These are phyloP conservation scores for Anoplopoma fimbria DNA, from an alignment of 2,113 vertebrate genomes.

Conservation along the genomic window DNA sequence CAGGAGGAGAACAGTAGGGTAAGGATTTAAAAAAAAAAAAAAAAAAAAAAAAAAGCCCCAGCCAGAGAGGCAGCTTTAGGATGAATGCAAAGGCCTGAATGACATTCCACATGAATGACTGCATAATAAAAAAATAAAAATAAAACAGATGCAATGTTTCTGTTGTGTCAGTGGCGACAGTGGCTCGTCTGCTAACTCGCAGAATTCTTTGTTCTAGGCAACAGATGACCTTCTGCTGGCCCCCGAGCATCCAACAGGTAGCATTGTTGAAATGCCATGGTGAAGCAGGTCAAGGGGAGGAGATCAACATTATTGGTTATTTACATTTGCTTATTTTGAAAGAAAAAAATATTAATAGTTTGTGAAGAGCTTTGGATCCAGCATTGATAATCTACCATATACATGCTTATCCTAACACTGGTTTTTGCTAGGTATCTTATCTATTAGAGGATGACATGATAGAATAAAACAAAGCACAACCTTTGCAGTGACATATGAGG, in stretches of 20 bases:
- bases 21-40: conserved; percentile 10
- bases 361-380: not conserved
- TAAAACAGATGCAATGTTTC: not conserved
- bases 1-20: conserved; percentile 40
- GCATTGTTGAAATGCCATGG: conserved; percentile 58
- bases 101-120: conserved; percentile 19
- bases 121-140: not conserved
- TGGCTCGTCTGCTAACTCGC: not conserved
- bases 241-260: conserved; percentile 28
- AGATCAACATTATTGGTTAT: conserved; percentile 18
- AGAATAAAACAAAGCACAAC: conserved; percentile 6
- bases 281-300: conserved; percentile 14
- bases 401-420: not conserved
- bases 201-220: conserved; percentile 4
- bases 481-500: not conserved
- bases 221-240: conserved; percentile 45
- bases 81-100: conserved; percentile 3
- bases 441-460: conserved; percentile 2
- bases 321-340: conserved; percentile 31
- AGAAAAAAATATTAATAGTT: conserved; percentile 16
- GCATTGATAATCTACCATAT: not conserved
- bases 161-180: not conserved
- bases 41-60: not conserved
- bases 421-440: not conserved
- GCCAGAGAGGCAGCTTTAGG: conserved; percentile 13